These are phyloP conservation scores for Drosophila kurseongensis DNA, from an alignment of 1,140 invertebrate genomes.

Conservation along the genomic window DNA sequence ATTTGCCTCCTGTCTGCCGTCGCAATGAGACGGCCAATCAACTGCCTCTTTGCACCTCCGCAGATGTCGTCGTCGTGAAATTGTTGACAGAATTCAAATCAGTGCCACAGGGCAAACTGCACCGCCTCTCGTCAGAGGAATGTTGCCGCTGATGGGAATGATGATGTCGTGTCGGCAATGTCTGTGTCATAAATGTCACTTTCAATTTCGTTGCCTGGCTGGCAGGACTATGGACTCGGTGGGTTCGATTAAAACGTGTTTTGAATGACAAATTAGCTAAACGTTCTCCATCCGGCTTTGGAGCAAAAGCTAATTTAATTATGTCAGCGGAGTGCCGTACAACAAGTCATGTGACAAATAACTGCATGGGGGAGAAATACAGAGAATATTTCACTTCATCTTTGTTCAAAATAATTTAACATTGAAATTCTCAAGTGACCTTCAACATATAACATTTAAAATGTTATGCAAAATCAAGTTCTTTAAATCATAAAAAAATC, in stretches of 20 bases:
- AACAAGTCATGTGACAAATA: slow-evolving; percentile 26
- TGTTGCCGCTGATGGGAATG: slow-evolving; percentile 24
- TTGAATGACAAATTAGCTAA: slow-evolving; percentile 71
- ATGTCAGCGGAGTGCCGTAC: slow-evolving; percentile 25
- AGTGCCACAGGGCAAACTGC: slow-evolving; percentile 40
- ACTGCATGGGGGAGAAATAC: background rate
- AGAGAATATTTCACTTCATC: background rate
- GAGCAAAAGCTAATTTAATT: slow-evolving; percentile 57
- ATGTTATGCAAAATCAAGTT: too few species aligned
- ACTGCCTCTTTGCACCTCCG: slow-evolving; percentile 11
- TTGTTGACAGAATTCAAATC: slow-evolving; percentile 82
- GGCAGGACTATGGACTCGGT: slow-evolving; percentile 29
- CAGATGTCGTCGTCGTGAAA: slow-evolving; percentile 58
- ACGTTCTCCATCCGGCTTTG: slow-evolving; percentile 21
- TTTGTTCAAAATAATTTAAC: too few species aligned
- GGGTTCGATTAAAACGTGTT: slow-evolving; percentile 68
- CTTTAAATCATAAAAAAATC: too few species aligned
- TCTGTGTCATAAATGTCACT: slow-evolving; percentile 75
- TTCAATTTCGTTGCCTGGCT: slow-evolving; percentile 64
- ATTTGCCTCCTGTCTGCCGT: slow-evolving; percentile 35
- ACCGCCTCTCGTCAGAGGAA: slow-evolving; percentile 17
- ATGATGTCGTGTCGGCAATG: slow-evolving; percentile 37
- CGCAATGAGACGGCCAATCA: slow-evolving; percentile 39
- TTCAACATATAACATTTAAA: too few species aligned
- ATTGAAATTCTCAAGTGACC: too few species aligned